A percentile compares a stretch with the other conserved stretches of the same genome.
Evolutionary conservation across 2,797 vertebrate genomes (phyloP).

Genomic region (Darevskia nairensis): DNA sequence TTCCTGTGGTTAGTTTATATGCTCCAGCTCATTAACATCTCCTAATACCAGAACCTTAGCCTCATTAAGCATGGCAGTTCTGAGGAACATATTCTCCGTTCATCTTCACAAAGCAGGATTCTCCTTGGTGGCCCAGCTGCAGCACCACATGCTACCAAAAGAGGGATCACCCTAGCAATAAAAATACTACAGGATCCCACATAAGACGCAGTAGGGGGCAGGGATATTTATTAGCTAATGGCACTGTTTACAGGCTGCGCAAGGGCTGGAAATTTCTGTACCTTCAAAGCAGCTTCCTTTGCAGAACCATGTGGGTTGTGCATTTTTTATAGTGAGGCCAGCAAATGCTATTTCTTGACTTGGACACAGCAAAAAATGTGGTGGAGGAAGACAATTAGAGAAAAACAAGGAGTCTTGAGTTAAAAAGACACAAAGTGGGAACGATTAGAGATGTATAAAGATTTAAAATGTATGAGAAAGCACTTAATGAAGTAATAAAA

Average conservation of each 20-base stretch:
- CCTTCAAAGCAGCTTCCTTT: slow-evolving; percentile 67
- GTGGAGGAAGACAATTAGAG: background rate
- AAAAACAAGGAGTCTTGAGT: background rate
- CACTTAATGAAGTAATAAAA: background rate
- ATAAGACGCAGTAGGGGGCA: slow-evolving; percentile 71
- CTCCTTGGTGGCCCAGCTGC: slow-evolving; percentile 71
- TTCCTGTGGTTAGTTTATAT: slow-evolving; percentile 72
- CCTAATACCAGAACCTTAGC: slow-evolving; percentile 74
- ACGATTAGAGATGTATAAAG: background rate
- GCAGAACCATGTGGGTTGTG: slow-evolving; percentile 48
- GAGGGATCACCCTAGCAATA: slow-evolving; percentile 75
- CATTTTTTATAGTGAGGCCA: slow-evolving; percentile 35
- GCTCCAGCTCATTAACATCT: slow-evolving; percentile 76
- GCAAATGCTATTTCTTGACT: background rate
- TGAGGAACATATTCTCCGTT: slow-evolving; percentile 73
- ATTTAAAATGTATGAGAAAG: background rate
- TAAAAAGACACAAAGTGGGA: background rate
- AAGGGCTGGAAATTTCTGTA: slow-evolving; percentile 67
- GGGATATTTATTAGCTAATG: slow-evolving; percentile 71
- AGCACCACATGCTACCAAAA: slow-evolving; percentile 69
- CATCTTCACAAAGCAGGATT: slow-evolving; percentile 75
- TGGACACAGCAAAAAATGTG: background rate
- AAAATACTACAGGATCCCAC: slow-evolving; percentile 75
- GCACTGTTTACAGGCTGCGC: slow-evolving; percentile 72
- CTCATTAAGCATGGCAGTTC: slow-evolving; percentile 76